Percentiles rank a stretch among this genome's conserved stretches.
These are phyloP conservation scores for Sylvilagus bachmani DNA, from an alignment of 2,113 vertebrate species.

Conservation along the genomic window DNA sequence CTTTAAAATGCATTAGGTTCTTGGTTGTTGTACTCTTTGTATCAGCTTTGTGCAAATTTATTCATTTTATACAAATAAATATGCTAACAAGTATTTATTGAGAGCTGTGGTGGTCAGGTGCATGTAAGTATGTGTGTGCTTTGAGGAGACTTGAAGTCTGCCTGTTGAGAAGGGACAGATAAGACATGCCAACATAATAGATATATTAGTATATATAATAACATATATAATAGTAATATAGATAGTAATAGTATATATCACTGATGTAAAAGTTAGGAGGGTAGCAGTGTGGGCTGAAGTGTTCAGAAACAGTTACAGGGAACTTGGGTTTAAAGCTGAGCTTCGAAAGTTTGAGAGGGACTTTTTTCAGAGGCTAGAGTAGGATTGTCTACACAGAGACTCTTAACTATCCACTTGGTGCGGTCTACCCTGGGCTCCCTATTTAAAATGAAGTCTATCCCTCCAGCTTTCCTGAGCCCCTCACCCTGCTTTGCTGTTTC, in stretches of 20 bases:
- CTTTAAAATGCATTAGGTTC: not conserved
- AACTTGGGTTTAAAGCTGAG: not conserved
- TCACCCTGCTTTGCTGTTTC: not conserved
- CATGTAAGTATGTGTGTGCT: not conserved
- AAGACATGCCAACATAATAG: not conserved
- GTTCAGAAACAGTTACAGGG: not conserved
- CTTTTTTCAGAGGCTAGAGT: not conserved
- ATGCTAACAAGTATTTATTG: not conserved
- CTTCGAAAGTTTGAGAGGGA: not conserved
- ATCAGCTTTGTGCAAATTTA: not conserved
- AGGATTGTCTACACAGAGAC: not conserved
- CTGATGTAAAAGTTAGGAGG: not conserved
- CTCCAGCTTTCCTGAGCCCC: not conserved
- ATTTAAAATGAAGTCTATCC: not conserved
- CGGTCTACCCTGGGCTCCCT: not conserved
- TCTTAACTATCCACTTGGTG: not conserved
- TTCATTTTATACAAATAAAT: slow-evolving; percentile 33
- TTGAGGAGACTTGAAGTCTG: not conserved
- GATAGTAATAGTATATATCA: too few relatives aligned
- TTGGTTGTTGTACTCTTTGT: not conserved
- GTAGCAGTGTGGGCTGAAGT: not conserved
- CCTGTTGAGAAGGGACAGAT: not conserved
- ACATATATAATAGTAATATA: too few relatives aligned
- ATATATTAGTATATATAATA: too few relatives aligned
- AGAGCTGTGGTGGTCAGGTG: not conserved